Base-by-base conservation (phyloP, 2,113 vertebrate genomes). In the Nothobranchius kuhntae region DNA sequence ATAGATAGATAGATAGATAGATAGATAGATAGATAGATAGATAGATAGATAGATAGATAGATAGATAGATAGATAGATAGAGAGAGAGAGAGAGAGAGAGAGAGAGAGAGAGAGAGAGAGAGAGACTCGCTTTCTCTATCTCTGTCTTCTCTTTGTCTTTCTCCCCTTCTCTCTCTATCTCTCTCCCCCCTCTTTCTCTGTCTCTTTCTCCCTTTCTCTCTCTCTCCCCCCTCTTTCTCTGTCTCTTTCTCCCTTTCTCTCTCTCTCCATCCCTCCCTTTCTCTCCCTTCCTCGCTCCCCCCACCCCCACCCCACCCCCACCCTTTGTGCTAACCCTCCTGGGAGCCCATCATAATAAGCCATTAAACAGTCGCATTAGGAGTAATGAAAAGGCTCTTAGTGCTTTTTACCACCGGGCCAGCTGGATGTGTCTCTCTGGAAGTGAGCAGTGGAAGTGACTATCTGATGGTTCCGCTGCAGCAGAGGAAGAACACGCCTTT, bases 331-430 rank as follows among this genome's bases (percentile, higher is more conserved):
- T 52, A 65, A 36, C 64, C 89, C 93, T 90, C 93, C 53, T 13
- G 92, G 90, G 93, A 91, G 66, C 84, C 84, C 90, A 93, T 93
- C 92, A 94, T 93, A 93, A 94, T 93, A 91, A 93, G 81, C 89
- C 91, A 94, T 93, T 93, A 93, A 93, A 93, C 91, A 90, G 88
- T 36, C 87, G 66, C 90, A 93, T 94, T 93, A 92, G 86, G 73
- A 78, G 76, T 91, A 94, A 94, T 93, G 91, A 94, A 93, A 93
- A 93, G 92, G 91, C 92, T 93, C 91, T 94, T 87, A 94, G 91
- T 89, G 87, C 68, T 89, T 89, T 89, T 89, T 89, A 72, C 75
- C 87, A 87, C 85, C 73, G 71, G 84, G 81, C 87, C 91, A 93
- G 91, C 91, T 93, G 92, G 87, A 92, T 89, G 65, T 72, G n/a